phyloP scores from a whole-genome alignment of 2,888 invertebrate genomes.

The Zaprionus obscuricornis region DNA sequence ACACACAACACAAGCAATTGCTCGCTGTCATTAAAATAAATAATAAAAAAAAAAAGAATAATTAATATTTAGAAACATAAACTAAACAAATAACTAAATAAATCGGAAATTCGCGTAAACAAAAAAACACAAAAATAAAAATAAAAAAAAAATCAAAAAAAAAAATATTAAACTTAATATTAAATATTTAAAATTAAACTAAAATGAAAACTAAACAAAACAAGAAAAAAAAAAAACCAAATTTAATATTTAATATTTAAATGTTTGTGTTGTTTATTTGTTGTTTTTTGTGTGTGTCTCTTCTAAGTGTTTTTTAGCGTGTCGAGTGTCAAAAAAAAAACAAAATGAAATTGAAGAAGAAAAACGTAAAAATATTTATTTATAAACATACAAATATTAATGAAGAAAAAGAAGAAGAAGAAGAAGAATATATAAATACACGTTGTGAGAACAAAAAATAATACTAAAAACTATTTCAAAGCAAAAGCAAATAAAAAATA shows the following conservation, averaged over 20 bases:
- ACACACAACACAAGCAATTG: no score
- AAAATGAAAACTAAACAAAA: constrained; percentile 45
- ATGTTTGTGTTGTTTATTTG: constrained; percentile 65
- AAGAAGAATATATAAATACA: no score
- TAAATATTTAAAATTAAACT: constrained; percentile 48
- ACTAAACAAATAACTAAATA: constrained; percentile 11
- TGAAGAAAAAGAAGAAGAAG: constrained; percentile 3
- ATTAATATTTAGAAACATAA: constrained; percentile 43
- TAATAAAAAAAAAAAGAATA: constrained; percentile 4
- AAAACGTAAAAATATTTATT: constrained; percentile 19
- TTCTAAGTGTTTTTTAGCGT: constrained; percentile 53
- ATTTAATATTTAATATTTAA: constrained; percentile 37
- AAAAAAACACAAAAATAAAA: constrained; percentile 29
- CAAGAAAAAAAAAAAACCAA: constrained; percentile 4
- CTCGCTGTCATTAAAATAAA: not conserved
- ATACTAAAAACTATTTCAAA: no score
- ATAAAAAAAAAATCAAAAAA: constrained; percentile 5
- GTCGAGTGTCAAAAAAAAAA: constrained; percentile 34
- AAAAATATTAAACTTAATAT: constrained; percentile 15
- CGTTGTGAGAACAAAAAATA: no score
- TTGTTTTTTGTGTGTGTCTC: constrained; percentile 45
- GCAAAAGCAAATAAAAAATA: no score
- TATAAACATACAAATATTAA: constrained; percentile 5
- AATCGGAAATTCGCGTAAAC: constrained; percentile 2
- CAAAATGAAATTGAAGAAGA: no score